Percentiles rank a stretch among this genome's conserved stretches.
These are phyloP conservation scores for Euwallacea similis DNA, from an alignment of 1,140 invertebrate genomes.

Conservation along the genomic window DNA sequence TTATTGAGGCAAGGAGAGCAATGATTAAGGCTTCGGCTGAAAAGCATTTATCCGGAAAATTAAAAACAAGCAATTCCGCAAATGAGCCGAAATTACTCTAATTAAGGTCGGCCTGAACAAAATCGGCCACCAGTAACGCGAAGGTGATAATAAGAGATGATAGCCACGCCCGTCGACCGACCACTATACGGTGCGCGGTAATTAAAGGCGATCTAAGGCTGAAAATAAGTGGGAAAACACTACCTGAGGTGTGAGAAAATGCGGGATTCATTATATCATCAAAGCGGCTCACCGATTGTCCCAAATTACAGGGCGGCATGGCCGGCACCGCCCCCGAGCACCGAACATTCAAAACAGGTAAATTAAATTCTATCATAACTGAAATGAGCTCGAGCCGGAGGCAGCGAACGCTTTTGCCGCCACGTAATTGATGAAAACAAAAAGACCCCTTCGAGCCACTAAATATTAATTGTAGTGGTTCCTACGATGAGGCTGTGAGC, in stretches of 20 bases:
- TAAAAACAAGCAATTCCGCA: no score
- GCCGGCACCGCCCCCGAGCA: constrained; percentile 43
- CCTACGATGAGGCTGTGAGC: background rate
- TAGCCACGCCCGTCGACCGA: constrained; percentile 41
- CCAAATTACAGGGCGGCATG: constrained; percentile 53
- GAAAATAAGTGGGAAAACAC: constrained; percentile 53
- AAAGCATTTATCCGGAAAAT: no score
- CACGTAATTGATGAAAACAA: constrained; percentile 21
- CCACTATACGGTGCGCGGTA: constrained; percentile 40
- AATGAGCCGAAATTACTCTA: no score
- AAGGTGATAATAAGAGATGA: constrained; percentile 52
- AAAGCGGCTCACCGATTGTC: constrained; percentile 53
- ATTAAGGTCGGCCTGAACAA: background rate
- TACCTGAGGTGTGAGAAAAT: constrained; percentile 55
- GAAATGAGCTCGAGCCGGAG: constrained; percentile 35
- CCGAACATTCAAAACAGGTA: constrained; percentile 50
- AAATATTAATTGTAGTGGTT: constrained; percentile 7
- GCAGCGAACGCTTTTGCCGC: constrained; percentile 23
- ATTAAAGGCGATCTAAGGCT: constrained; percentile 46
- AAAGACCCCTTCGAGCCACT: constrained; percentile 4
- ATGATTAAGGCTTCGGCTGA: no score
- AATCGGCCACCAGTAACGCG: constrained; percentile 26
- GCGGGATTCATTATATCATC: constrained; percentile 54
- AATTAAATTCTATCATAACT: constrained; percentile 54
- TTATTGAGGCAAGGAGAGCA: no score